A percentile compares a stretch with the other conserved stretches of the same genome.
phyloP scores from a whole-genome alignment of 2,888 invertebrate genomes.

The Apamea monoglypha region DNA sequence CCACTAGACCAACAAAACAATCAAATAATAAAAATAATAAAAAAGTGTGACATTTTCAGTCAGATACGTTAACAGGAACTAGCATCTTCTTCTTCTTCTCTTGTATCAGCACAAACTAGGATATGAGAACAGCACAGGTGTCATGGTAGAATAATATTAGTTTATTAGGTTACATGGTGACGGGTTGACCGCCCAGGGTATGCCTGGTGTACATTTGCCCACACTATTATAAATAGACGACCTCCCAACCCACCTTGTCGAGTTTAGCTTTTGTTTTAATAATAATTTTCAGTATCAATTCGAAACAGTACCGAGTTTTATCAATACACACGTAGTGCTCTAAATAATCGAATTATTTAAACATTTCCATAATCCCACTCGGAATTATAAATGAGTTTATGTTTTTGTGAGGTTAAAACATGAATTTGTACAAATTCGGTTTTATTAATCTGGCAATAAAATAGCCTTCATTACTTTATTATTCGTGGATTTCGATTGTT shows the following conservation, averaged over 20 bases:
- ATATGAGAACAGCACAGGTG: not conserved
- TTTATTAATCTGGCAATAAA: slow-evolving; percentile 20
- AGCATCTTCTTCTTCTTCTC: too few species aligned
- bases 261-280: not conserved
- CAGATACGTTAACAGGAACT: not conserved
- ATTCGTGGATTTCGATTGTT: not conserved
- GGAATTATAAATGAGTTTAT: slow-evolving; percentile 39
- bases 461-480: not conserved
- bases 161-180: too few species aligned
- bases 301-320: not conserved
- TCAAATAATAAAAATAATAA: not conserved
- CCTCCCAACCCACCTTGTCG: not conserved
- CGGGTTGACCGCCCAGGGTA: too few species aligned
- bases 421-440: not conserved
- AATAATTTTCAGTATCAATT: slow-evolving; percentile 10
- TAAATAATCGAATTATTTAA: slow-evolving; percentile 44
- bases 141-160: not conserved
- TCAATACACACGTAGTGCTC: slow-evolving; percentile 1
- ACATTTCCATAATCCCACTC: slow-evolving; percentile 40
- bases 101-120: too few species aligned
- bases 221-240: not conserved
- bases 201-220: not conserved
- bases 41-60: not conserved
- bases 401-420: slow-evolving; percentile 20
- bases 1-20: not conserved